Percentiles rank a stretch among this genome's conserved stretches.
These are phyloP conservation scores for Ellobius talpinus DNA, from an alignment of 2,113 vertebrate species.

Conservation along the genomic window DNA sequence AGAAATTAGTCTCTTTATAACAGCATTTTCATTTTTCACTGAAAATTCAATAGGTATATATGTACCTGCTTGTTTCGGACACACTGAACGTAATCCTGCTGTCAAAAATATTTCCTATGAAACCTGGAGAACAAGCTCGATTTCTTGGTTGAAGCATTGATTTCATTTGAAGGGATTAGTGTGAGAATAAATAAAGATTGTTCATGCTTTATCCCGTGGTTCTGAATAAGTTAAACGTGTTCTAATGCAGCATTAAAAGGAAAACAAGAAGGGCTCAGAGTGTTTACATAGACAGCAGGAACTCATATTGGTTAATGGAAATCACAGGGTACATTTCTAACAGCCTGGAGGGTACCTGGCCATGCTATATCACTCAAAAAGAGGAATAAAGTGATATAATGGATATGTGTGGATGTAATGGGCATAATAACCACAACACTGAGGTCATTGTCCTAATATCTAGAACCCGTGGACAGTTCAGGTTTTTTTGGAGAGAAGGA, in stretches of 20 bases:
- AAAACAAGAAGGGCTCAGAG: not conserved
- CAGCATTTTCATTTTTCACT: not conserved
- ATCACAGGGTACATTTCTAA: not conserved
- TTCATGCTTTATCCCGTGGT: constrained; percentile 58
- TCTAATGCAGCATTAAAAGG: constrained; percentile 16
- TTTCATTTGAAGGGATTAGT: constrained; percentile 62
- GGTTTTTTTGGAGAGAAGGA: not conserved
- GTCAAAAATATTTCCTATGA: constrained; percentile 29
- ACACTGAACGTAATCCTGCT: not conserved
- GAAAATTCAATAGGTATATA: not conserved
- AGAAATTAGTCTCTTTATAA: not conserved
- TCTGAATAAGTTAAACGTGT: constrained; percentile 38
- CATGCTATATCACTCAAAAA: not conserved
- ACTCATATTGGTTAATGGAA: constrained; percentile 10
- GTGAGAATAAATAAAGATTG: constrained; percentile 50
- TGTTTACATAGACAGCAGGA: not conserved
- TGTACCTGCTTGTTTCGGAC: not conserved
- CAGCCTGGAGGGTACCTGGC: not conserved
- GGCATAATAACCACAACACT: not conserved
- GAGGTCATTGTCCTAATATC: not conserved
- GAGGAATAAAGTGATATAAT: not conserved
- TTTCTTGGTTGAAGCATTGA: constrained; percentile 57
- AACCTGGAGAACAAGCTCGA: constrained; percentile 45
- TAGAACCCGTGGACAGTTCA: not conserved
- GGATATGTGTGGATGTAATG: not conserved